Evolutionary conservation across 2,797 vertebrate genomes (phyloP).

Genomic region (Podarcis lilfordi): DNA sequence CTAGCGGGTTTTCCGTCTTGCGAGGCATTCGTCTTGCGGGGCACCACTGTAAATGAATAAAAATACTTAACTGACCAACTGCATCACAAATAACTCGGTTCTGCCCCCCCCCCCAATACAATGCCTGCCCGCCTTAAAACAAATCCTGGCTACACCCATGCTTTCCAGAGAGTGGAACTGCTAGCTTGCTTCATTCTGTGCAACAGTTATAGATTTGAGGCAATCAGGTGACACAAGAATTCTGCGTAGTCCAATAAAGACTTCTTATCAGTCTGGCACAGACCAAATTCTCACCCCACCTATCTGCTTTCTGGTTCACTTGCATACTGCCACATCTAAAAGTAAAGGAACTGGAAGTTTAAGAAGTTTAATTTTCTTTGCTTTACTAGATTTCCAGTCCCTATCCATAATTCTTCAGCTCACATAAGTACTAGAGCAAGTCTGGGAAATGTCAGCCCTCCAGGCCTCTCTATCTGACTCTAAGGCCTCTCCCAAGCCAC

Average conservation of each 20-base stretch:
- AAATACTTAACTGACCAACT: too few relatives aligned
- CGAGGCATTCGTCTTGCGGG: too few relatives aligned
- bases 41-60: too few relatives aligned
- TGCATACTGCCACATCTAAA: not conserved
- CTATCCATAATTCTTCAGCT: not conserved
- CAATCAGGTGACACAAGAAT: not conserved
- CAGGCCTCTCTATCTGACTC: too few relatives aligned
- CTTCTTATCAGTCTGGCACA: not conserved
- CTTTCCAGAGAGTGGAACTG: not conserved
- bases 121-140: too few relatives aligned
- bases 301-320: not conserved
- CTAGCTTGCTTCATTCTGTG: not conserved
- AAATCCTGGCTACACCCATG: too few relatives aligned
- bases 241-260: not conserved
- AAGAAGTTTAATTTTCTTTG: not conserved
- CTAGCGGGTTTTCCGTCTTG: too few relatives aligned
- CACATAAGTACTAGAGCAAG: not conserved
- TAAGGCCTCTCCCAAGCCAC: too few relatives aligned
- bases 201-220: not conserved
- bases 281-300: not conserved
- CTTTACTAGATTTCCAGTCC: not conserved
- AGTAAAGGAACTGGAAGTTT: not conserved
- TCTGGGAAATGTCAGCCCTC: too few relatives aligned
- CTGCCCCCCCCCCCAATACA: too few relatives aligned
- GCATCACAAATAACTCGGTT: too few relatives aligned